A percentile compares a stretch with the other conserved stretches of the same genome.
Evolutionary conservation across 1,140 invertebrate genomes (phyloP).

Genomic region (Lithobius niger): DNA sequence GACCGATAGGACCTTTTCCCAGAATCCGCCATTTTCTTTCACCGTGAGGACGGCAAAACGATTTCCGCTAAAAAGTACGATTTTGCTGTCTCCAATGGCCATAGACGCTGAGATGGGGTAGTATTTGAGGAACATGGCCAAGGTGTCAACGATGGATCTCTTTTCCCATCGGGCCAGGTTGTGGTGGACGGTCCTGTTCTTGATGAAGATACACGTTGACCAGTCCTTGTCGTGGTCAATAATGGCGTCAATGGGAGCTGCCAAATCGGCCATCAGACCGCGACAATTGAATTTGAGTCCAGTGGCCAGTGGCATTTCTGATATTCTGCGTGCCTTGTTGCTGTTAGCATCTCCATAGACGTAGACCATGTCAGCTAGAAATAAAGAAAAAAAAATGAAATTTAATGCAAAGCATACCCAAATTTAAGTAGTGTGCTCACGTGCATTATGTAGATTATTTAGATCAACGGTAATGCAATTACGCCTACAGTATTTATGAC

Average conservation of each 20-base stretch:
- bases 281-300: conserved; percentile 11
- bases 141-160: conserved; percentile 13
- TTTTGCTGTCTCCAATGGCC: conserved; percentile 5
- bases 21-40: conserved; percentile 11
- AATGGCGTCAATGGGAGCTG: conserved; percentile 11
- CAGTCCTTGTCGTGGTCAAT: conserved; percentile 13
- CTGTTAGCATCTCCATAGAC: conserved; percentile 9
- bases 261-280: conserved; percentile 11
- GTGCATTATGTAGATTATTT: too few species aligned
- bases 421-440: too few species aligned
- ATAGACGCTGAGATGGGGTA: conserved; percentile 10
- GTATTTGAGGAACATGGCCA: conserved; percentile 13
- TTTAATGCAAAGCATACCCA: too few species aligned
- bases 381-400: conserved; percentile 10
- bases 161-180: conserved; percentile 13
- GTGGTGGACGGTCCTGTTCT: conserved; percentile 11
- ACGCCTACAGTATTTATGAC: too few species aligned
- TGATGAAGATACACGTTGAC: conserved; percentile 14
- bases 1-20: conserved; percentile 9
- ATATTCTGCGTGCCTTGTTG: background rate
- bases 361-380: conserved; percentile 7
- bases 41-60: conserved; percentile 10
- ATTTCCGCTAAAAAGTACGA: conserved; percentile 9
- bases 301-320: conserved; percentile 1
- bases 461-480: too few species aligned